phyloP scores from a whole-genome alignment of 2,888 invertebrate species.

The Andrena minutula region DNA sequence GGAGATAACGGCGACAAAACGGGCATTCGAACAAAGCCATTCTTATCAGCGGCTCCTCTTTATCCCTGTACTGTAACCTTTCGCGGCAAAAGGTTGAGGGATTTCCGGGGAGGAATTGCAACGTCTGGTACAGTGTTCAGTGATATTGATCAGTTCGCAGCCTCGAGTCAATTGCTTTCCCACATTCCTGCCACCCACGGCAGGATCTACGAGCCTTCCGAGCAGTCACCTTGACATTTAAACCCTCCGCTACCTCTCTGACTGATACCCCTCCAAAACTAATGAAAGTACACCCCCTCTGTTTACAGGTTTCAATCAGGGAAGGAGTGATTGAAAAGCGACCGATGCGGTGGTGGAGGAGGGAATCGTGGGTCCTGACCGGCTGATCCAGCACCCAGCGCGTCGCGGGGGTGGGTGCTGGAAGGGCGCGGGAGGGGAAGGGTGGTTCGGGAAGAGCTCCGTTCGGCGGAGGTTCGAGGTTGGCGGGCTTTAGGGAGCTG shows the following conservation, averaged over 20 bases:
- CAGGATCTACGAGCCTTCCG: no score
- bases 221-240: no score
- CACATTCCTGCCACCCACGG: no score
- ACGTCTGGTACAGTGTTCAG: not conserved
- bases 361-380: not conserved
- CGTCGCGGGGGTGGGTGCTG: not conserved
- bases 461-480: slow-evolving; percentile 31
- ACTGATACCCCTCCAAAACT: no score
- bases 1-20: slow-evolving; percentile 1
- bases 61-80: slow-evolving; percentile 11
- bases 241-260: no score
- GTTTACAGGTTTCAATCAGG: not conserved
- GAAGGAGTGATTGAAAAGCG: not conserved
- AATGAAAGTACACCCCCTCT: not conserved
- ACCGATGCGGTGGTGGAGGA: slow-evolving; percentile 39
- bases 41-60: slow-evolving; percentile 35
- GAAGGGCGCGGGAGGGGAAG: not conserved
- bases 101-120: not conserved
- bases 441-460: not conserved
- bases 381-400: slow-evolving; percentile 30
- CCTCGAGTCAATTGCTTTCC: not conserved
- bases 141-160: not conserved
- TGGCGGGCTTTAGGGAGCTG: slow-evolving; percentile 57
- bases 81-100: slow-evolving; percentile 5
- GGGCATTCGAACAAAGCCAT: slow-evolving; percentile 14